Evolutionary conservation across 2,113 vertebrate genomes (phyloP).

Genomic region (Fulmarus glacialis): DNA sequence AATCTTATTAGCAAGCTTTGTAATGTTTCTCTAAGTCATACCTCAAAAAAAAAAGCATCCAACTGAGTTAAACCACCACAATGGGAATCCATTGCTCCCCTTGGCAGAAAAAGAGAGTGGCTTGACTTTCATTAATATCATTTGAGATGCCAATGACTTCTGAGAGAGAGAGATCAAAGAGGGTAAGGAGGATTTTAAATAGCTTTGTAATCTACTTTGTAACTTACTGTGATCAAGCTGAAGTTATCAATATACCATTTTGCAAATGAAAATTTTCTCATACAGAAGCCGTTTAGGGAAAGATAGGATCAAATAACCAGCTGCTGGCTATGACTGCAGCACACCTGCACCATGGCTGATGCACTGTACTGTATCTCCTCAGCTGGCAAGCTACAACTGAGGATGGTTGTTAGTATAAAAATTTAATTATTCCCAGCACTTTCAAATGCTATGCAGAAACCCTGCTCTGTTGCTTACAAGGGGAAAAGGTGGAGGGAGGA

Average conservation of each 20-base stretch:
- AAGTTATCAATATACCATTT: not conserved
- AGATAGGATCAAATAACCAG: not conserved
- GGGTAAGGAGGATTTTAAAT: not conserved
- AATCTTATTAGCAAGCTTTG: not conserved
- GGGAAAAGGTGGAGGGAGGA: rapidly evolving
- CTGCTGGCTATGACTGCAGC: not conserved
- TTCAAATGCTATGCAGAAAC: not conserved
- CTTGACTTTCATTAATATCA: not conserved
- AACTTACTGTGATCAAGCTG: not conserved
- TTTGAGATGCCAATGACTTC: not conserved
- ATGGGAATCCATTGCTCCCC: not conserved
- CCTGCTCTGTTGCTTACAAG: not conserved
- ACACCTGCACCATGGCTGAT: not conserved
- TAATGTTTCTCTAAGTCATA: not conserved
- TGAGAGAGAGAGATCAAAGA: not conserved
- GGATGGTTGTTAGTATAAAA: not conserved
- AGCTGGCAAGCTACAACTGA: not conserved
- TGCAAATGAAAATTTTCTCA: not conserved
- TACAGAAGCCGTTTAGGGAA: not conserved
- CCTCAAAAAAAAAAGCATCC: not conserved
- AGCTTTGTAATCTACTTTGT: not conserved
- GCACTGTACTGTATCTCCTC: not conserved
- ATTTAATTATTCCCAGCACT: not conserved
- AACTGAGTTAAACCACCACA: not conserved
- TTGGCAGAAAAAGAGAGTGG: not conserved